These are phyloP conservation scores for Diadophis punctatus DNA, from an alignment of 2,113 vertebrate species.

Conservation along the genomic window DNA sequence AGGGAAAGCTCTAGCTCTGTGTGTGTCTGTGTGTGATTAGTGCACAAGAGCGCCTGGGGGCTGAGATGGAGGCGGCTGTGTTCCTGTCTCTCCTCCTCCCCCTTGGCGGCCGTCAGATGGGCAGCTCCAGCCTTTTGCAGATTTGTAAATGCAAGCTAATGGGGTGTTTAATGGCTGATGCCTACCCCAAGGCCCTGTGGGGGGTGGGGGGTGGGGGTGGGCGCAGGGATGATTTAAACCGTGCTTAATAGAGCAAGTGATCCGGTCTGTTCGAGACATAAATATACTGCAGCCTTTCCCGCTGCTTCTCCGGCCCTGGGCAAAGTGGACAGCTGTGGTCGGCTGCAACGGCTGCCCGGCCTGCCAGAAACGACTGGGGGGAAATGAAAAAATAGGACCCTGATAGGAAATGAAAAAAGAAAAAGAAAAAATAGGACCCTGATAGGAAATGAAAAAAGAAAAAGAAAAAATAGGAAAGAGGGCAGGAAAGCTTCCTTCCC, in stretches of 20 bases:
- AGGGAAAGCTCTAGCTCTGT: neutral
- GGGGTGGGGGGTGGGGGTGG: neutral
- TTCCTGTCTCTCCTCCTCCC: neutral
- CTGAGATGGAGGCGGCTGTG: fast-evolving
- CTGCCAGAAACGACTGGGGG: fast-evolving
- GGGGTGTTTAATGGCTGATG: constrained; percentile 20
- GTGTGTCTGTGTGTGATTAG: constrained; percentile 21
- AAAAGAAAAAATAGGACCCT: fast-evolving
- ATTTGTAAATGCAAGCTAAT: constrained; percentile 40
- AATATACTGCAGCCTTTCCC: neutral
- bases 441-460: too few relatives aligned
- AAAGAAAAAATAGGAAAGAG: too few relatives aligned
- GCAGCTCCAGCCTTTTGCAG: fast-evolving
- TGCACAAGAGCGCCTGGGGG: neutral
- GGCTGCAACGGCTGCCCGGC: fast-evolving
- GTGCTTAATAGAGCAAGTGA: constrained; percentile 31
- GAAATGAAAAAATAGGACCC: fast-evolving
- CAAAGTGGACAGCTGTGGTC: neutral
- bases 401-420: neutral
- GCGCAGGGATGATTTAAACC: constrained; percentile 18
- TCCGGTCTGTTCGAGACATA: neutral
- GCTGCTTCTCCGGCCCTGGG: fast-evolving
- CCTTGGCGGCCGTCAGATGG: fast-evolving
- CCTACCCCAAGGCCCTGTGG: neutral
- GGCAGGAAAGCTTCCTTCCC: too few relatives aligned